These are phyloP conservation scores for Phrynosoma platyrhinos DNA, from an alignment of 2,113 vertebrate species.

Conservation along the genomic window DNA sequence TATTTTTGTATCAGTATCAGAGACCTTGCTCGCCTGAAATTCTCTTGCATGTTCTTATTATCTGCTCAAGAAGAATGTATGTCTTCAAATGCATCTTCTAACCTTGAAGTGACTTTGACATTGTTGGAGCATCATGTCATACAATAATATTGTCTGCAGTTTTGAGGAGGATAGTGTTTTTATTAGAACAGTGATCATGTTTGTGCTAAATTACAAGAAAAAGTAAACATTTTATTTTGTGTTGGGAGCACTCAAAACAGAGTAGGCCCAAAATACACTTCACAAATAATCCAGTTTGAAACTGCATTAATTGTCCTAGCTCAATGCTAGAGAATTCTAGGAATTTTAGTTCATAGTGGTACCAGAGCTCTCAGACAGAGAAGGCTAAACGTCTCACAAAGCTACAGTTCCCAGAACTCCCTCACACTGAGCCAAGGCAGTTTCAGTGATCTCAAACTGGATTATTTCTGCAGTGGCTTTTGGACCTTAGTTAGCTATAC, in stretches of 20 bases:
- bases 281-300: too few species aligned
- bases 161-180: conserved; percentile 35
- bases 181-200: conserved; percentile 19
- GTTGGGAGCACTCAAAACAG: too few species aligned
- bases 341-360: too few species aligned
- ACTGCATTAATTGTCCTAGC: too few species aligned
- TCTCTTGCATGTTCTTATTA: conserved; percentile 50
- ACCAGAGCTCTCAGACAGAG: too few species aligned
- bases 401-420: too few species aligned
- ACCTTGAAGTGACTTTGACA: conserved; percentile 49
- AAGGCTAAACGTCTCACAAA: too few species aligned
- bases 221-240: conserved; percentile 18
- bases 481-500: not conserved
- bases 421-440: too few species aligned
- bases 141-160: conserved; percentile 30
- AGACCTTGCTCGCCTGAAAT: conserved; percentile 24
- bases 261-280: too few species aligned
- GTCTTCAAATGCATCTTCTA: conserved; percentile 48
- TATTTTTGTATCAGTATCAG: conserved; percentile 20
- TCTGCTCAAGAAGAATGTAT: conserved; percentile 43
- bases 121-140: conserved; percentile 40
- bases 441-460: too few species aligned
- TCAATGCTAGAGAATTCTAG: too few species aligned
- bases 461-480: too few species aligned
- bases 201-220: conserved; percentile 20